These are phyloP conservation scores for Chiloscyllium punctatum DNA, from an alignment of 2,797 vertebrate genomes.

Conservation along the genomic window DNA sequence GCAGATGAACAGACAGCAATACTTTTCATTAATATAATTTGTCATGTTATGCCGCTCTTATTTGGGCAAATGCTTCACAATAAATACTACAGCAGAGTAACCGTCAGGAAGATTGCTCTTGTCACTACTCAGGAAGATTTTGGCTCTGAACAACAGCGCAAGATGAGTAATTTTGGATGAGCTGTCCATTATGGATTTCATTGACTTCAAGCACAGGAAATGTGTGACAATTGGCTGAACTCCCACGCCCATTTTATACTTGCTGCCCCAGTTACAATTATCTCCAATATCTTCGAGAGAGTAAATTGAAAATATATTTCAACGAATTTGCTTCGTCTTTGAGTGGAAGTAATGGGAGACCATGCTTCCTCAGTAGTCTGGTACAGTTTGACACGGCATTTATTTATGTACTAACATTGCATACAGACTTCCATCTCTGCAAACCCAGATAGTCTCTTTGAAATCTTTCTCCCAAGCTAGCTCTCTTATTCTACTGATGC, in stretches of 20 bases:
- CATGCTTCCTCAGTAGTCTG: no score
- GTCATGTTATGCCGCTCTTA: background rate
- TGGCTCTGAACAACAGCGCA: no score
- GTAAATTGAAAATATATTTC: background rate
- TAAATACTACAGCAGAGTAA: background rate
- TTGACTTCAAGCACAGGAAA: background rate
- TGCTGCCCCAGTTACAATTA: background rate
- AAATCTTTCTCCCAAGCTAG: no score
- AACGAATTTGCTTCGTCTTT: no score
- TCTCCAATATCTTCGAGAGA: background rate
- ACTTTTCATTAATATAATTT: constrained; percentile 1
- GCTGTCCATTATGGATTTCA: background rate
- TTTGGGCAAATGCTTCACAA: background rate
- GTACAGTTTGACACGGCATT: no score
- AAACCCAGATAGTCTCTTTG: no score
- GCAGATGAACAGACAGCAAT: background rate
- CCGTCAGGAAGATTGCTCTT: background rate
- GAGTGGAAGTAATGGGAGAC: no score
- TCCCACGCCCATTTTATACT: background rate
- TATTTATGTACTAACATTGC: no score
- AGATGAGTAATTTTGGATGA: background rate
- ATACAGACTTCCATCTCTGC: no score
- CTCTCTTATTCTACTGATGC: no score
- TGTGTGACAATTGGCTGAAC: background rate
- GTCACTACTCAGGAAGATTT: no score